Evolutionary conservation across 2,888 invertebrate species (phyloP).

Genomic region (Spodoptera exigua): DNA sequence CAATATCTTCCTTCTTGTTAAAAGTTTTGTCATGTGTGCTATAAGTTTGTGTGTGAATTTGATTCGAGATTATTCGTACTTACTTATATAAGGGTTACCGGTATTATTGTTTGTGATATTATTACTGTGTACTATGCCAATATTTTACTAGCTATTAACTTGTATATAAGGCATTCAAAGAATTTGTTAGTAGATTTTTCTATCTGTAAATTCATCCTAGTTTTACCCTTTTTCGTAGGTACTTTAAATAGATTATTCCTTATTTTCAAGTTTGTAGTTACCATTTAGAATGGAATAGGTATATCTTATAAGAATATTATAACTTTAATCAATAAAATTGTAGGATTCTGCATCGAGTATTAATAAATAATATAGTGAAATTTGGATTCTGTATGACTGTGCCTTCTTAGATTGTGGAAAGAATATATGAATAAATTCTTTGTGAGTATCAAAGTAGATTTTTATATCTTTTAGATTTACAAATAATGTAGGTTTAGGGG

Average conservation of each 20-base stretch:
- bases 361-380: conserved; percentile 46
- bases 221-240: background rate
- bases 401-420: conserved; percentile 62
- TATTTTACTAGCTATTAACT: too few relatives aligned
- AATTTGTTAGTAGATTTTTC: too few relatives aligned
- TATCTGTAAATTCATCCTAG: too few relatives aligned
- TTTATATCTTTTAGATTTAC: conserved; percentile 64
- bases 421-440: conserved; percentile 53
- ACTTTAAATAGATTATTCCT: background rate
- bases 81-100: too few relatives aligned
- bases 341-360: conserved; percentile 45
- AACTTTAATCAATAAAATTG: conserved; percentile 4
- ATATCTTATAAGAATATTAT: background rate
- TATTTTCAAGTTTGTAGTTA: conserved; percentile 14
- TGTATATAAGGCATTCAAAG: too few relatives aligned
- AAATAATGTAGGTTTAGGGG: conserved; percentile 15
- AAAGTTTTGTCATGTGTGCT: conserved; percentile 2
- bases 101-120: too few relatives aligned
- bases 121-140: too few relatives aligned
- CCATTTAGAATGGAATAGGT: conserved; percentile 5
- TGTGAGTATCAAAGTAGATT: conserved; percentile 63
- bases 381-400: conserved; percentile 52
- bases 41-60: conserved; percentile 16
- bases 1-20: conserved; percentile 51
- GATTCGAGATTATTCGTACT: background rate